These are phyloP conservation scores for Pachyseris speciosa DNA, from an alignment of 64 coral and sea anemone species.

Conservation along the genomic window DNA sequence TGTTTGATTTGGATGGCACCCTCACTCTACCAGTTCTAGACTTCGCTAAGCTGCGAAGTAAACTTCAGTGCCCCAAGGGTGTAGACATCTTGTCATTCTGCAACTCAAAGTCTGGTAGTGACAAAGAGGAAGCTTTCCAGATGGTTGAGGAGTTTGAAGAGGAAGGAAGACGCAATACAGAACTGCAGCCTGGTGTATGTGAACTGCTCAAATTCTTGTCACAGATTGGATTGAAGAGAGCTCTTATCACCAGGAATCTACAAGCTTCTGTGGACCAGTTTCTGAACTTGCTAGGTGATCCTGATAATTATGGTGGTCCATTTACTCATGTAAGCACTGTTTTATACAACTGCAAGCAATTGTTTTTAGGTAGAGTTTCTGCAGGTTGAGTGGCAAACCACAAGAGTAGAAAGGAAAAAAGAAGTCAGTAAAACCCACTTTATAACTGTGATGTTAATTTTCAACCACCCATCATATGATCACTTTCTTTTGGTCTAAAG, in stretches of 20 bases:
- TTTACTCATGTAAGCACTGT: slow-evolving; percentile 86
- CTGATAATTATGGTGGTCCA: slow-evolving; percentile 76
- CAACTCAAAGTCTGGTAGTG: slow-evolving; percentile 53
- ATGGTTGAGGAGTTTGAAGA: slow-evolving; percentile 96
- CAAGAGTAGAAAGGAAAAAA: too few relatives aligned
- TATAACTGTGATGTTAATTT: too few relatives aligned
- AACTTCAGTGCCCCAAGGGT: slow-evolving; percentile 69
- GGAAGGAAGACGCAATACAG: slow-evolving; percentile 83
- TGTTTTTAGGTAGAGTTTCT: too few relatives aligned
- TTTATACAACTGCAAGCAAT: background rate
- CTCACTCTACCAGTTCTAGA: slow-evolving; percentile 89
- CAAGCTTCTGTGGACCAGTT: slow-evolving; percentile 82
- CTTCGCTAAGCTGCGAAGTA: slow-evolving; percentile 68
- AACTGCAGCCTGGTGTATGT: slow-evolving; percentile 87
- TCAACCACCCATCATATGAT: too few relatives aligned
- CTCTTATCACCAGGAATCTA: slow-evolving; percentile 91
- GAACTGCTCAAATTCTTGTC: slow-evolving; percentile 81
- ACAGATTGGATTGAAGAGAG: slow-evolving; percentile 65
- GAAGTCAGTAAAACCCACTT: too few relatives aligned
- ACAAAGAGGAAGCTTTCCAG: slow-evolving; percentile 57
- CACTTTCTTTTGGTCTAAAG: too few relatives aligned
- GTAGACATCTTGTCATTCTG: slow-evolving; percentile 79
- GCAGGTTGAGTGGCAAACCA: too few relatives aligned
- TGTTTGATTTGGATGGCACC: slow-evolving; percentile 98
- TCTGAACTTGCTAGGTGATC: slow-evolving; percentile 76